Conservation (phyloP, 2,797 vertebrate species). For the Characodon lateralis region DNA sequence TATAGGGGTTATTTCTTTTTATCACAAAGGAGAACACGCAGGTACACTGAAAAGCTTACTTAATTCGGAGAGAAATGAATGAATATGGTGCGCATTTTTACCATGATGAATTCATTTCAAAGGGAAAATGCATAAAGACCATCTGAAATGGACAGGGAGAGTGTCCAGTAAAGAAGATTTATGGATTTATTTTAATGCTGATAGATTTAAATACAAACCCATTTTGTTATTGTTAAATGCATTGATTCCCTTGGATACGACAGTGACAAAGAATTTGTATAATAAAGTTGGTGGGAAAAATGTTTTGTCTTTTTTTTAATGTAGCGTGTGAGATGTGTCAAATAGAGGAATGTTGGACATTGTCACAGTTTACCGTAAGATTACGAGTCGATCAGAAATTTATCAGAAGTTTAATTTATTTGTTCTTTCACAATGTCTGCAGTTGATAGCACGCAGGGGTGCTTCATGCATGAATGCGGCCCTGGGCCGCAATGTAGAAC, state of each 20-base stretch:
- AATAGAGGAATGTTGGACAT: neutral
- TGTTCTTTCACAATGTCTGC: neutral
- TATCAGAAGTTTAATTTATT: neutral
- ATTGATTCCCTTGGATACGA: slow-evolving; percentile 78
- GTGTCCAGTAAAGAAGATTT: slow-evolving; percentile 55
- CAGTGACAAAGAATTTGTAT: slow-evolving; percentile 81
- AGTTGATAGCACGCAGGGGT: neutral
- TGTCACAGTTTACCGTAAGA: neutral
- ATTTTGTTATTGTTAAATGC: slow-evolving; percentile 71
- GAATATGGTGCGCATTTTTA: slow-evolving; percentile 71
- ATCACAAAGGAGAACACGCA: slow-evolving; percentile 53
- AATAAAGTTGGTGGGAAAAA: slow-evolving; percentile 83
- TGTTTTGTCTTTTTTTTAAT: slow-evolving; percentile 43
- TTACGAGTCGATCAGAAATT: neutral
- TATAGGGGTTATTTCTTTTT: slow-evolving; percentile 63
- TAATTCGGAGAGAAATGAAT: slow-evolving; percentile 69
- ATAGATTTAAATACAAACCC: slow-evolving; percentile 60
- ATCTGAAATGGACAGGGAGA: slow-evolving; percentile 49
- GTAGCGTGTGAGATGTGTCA: slow-evolving; percentile 6
- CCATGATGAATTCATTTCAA: slow-evolving; percentile 76
- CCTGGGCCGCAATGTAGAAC: neutral
- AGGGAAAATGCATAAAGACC: slow-evolving; percentile 49
- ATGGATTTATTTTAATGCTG: slow-evolving; percentile 74
- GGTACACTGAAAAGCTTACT: slow-evolving; percentile 32
- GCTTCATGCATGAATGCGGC: neutral